These are phyloP conservation scores for Drosophila maculinotata DNA, from an alignment of 2,888 invertebrate species.

Conservation along the genomic window DNA sequence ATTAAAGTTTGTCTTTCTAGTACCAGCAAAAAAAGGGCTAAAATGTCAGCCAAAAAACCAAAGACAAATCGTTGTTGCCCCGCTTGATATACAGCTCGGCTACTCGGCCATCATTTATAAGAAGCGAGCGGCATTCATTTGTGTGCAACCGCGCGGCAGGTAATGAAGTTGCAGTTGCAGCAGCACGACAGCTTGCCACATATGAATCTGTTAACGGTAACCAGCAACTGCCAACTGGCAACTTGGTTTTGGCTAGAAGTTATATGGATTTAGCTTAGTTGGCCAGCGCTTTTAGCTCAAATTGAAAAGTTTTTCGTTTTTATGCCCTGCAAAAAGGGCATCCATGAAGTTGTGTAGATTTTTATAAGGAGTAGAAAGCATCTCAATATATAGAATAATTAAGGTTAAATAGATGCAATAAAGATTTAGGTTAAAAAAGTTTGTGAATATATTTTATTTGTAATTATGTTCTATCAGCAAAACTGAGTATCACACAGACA, in stretches of 20 bases:
- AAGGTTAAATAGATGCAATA: too few relatives aligned
- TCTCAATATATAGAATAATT: too few relatives aligned
- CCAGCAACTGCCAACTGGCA: slow-evolving; percentile 10
- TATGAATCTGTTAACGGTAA: slow-evolving; percentile 38
- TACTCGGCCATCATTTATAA: slow-evolving; percentile 58
- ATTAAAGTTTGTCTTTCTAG: slow-evolving; percentile 66
- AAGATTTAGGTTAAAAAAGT: too few relatives aligned
- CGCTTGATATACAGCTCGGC: slow-evolving; percentile 30
- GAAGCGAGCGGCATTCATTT: slow-evolving; percentile 47
- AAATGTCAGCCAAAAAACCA: slow-evolving; percentile 48
- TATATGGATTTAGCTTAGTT: slow-evolving; percentile 32
- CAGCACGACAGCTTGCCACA: slow-evolving; percentile 46
- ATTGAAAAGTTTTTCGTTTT: slow-evolving; percentile 60
- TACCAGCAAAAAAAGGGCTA: slow-evolving; percentile 9
- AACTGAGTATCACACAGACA: too few relatives aligned
- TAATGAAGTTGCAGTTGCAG: slow-evolving; percentile 46
- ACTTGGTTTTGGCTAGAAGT: background rate
- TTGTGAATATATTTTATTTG: too few relatives aligned
- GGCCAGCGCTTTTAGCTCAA: slow-evolving; percentile 60
- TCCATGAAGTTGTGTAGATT: background rate
- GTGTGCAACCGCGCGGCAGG: slow-evolving; percentile 65
- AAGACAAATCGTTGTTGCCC: slow-evolving; percentile 55
- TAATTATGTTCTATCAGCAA: too few relatives aligned
- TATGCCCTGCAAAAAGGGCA: background rate
- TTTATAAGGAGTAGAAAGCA: too few relatives aligned